Percentiles rank a stretch among this genome's conserved stretches.
Conservation (phyloP, 1,140 invertebrate species). For the Rhysida immarginata region DNA sequence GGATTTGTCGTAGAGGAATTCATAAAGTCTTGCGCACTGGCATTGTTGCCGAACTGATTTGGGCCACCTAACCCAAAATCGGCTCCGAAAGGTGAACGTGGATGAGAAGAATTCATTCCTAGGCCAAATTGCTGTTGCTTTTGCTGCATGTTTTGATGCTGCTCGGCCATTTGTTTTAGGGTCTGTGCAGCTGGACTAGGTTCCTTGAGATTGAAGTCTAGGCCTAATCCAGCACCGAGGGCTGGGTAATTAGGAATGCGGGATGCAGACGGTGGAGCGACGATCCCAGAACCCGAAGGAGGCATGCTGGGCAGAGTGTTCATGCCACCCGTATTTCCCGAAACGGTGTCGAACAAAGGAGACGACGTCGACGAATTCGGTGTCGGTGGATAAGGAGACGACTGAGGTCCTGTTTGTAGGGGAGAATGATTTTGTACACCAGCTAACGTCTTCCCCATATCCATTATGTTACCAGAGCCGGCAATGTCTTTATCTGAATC, state of each 20-base stretch:
- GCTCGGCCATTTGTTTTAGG: slow-evolving; percentile 87
- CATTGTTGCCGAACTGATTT: background rate
- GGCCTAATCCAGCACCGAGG: slow-evolving; percentile 11
- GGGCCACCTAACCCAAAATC: background rate
- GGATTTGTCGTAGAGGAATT: background rate
- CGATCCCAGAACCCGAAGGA: background rate
- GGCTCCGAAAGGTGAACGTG: slow-evolving; percentile 2
- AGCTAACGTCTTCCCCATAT: slow-evolving; percentile 15
- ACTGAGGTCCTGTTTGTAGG: background rate
- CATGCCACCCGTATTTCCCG: background rate
- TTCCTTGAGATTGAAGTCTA: slow-evolving; percentile 22
- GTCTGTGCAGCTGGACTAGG: slow-evolving; percentile 75
- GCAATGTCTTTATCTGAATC: slow-evolving; percentile 41
- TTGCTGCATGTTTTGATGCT: slow-evolving; percentile 74
- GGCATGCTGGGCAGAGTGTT: slow-evolving; percentile 12
- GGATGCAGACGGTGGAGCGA: background rate
- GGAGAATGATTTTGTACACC: slow-evolving; percentile 3
- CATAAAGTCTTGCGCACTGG: background rate
- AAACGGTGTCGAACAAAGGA: background rate
- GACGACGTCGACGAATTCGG: background rate
- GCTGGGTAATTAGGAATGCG: slow-evolving; percentile 9
- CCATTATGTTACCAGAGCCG: slow-evolving; percentile 2
- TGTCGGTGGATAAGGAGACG: background rate
- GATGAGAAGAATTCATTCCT: slow-evolving; percentile 2
- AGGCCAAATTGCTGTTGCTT: slow-evolving; percentile 17